Conservation (phyloP, 2,797 vertebrate species). For the Rhadinocentrus ornatus region DNA sequence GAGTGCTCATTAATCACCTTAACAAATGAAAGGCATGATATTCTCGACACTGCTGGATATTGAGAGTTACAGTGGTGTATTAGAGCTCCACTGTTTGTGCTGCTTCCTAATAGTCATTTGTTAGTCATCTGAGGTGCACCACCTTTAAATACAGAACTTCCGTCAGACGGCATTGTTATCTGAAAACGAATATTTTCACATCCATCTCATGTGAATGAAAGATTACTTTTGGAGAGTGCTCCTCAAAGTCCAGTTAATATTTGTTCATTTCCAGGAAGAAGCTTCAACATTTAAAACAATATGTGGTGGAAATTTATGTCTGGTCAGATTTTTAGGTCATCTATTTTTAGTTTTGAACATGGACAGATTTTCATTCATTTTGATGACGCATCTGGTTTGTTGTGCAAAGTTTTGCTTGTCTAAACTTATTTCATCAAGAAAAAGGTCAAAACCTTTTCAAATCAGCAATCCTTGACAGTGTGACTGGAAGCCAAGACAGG, state of each 20-base stretch:
- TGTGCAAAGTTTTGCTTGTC: slow-evolving; percentile 43
- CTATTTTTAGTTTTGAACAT: slow-evolving; percentile 9
- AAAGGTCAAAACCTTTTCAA: slow-evolving; percentile 65
- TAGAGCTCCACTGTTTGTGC: slow-evolving; percentile 25
- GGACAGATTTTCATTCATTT: slow-evolving; percentile 28
- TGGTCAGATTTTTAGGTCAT: not conserved
- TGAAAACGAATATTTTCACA: not conserved
- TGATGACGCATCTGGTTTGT: slow-evolving; percentile 3
- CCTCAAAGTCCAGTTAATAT: not conserved
- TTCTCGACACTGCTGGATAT: slow-evolving; percentile 45
- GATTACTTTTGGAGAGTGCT: not conserved
- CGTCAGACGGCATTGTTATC: not conserved
- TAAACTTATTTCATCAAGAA: slow-evolving; percentile 52
- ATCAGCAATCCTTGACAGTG: slow-evolving; percentile 46
- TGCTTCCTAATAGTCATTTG: slow-evolving; percentile 34
- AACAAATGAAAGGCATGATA: slow-evolving; percentile 73
- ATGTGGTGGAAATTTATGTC: not conserved
- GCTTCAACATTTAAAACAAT: not conserved
- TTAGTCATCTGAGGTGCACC: slow-evolving; percentile 4
- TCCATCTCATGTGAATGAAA: not conserved
- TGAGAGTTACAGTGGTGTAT: slow-evolving; percentile 26
- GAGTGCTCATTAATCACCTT: slow-evolving; percentile 74
- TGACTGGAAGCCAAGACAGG: slow-evolving; percentile 35
- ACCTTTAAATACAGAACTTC: not conserved
- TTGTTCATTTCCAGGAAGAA: not conserved